Evolutionary conservation across 2,113 vertebrate genomes (phyloP), one percentile per base, ranked within the genome.

Genomic region (Syrmaticus mikado): DNA sequence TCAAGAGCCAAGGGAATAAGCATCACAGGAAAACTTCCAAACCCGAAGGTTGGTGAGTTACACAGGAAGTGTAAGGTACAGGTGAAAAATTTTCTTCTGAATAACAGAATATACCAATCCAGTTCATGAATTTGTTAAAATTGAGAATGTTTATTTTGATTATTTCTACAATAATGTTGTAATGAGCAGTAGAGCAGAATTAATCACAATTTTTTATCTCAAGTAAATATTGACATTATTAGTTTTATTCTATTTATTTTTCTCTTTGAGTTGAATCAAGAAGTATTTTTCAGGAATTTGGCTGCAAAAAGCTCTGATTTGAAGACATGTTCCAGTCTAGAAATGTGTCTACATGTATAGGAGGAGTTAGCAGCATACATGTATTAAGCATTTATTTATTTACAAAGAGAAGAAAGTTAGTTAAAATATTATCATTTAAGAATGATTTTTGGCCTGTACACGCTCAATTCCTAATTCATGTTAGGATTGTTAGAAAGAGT

Each of bases 371-470:
- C 4, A 3, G 3, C 11, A 4, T n/a, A 4, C 30, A 30, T 43
- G 3, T 57, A 43, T 32, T 50, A 70, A 64, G 34, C 18, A 43
- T 67, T 88, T 80, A 30, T 52, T 5, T 75, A 22, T 55, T 28
- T 13, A 24, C 43, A 20, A 8, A 61, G 57, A 78, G 22, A 62
- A 8, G 28, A 64, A 81, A 65, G 5, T 74, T 67, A 64, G 70
- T 92, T 64, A 50, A 53, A 52, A 40, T 17, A 21, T 68, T 68
- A 24, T 36, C 65, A 25, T 18, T 19, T 41, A 65, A 38, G 3
- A 83, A 75, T 58, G 57, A 50, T 32, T 71, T 92, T 79, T 85
- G 8, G 16, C 45, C 76, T 27, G 70, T 91, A 5, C 11, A 85
- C 64, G 7, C 10, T 92, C 15, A 14, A 40, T 78, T 91, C 71